Base-by-base conservation (phyloP, 2,797 vertebrate genomes). In the Limosa lapponica region DNA sequence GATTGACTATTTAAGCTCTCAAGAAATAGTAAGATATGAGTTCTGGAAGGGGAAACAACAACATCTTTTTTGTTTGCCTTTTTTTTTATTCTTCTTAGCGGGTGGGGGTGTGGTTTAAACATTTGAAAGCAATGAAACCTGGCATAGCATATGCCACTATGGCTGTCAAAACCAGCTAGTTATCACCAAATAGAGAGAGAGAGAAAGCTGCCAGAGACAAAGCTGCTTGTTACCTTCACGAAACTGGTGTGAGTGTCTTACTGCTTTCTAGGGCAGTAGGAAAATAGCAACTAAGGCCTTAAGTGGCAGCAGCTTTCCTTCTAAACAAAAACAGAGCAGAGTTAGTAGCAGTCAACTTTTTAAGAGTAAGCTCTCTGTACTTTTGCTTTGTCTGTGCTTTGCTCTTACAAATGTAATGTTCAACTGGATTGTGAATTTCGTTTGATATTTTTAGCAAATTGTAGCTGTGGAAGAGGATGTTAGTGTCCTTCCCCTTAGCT, bases 251-350 rank as follows among this genome's bases (percentile, higher is more conserved):
- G 30, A 54, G 44, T 66, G 30, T 14, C 44, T 5, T 41, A 37
- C 36, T 81, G 24, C n/a, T 71, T 66, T 69, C 58, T 44, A 43
- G 69, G 87, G 84, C 78, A 87, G 23, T 52, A 62, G 78, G 34
- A 93, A 81, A n/a, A 34, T 19, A 51, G 41, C 62, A 87, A 52
- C 59, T 88, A 64, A 90, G 75, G 81, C 90, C 92, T 92, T 90
- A 97, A 89, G 95, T 95, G 95, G 89, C 96, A 97, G 93, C 94
- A 97, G 62, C 51, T 95, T 94, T 97, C 83, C 61, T 66, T 91
- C 36, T 69, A 90, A 93, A 51, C 65, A 37, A 51, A 84, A 84
- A 24, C 20, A 48, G 52, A 85, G 25, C 57, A 51, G 55, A 34
- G 24, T 77, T 82, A 83, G 32, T 37, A 78, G 62, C 72, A 69